Evolutionary conservation across 2,113 vertebrate species (phyloP), one percentile per base, ranked within the genome.

Genomic region (Tupaia tana): DNA sequence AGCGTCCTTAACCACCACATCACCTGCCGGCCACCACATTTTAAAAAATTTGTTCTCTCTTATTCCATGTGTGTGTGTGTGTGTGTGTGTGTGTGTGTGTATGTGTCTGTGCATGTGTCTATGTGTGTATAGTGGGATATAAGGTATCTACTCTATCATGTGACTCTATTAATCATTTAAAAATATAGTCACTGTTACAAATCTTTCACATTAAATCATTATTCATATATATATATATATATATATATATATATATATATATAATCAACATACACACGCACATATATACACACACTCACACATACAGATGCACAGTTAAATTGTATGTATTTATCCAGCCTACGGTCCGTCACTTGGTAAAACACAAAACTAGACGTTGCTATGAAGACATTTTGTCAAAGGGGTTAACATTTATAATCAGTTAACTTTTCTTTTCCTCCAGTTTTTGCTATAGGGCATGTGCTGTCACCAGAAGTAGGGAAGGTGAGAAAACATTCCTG

Each of bases 1-100:
- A 43, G 43, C 43, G 6, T 4, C 43, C 43, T 43, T 43, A 43
- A 43, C 43, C 43, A 43, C 43, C 43, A 43, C 43, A 43, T 43
- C 43, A 43, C 43, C 43, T 43, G 43, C 43, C 43, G 43, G 43
- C 43, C 43, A 43, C 43, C 43, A 43, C 43, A 43, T 43, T 43
- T 43, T 66, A 3, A 16, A 81, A 88, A 34, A 74, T 52, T 81
- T 24, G 3, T 3, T 89, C 29, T 67, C 12, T 59, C 20, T 54
- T 29, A 9, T 29, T 71, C 11, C 14, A 6, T n/a, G 16, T 88
- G 25, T n/a, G 18, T 52, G 7, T 15, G 11, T n/a, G 3, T 88
- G 10, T 74, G 10, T 63, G 19, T 29, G 3, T 12, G 0, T 12
- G 6, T 3, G 15, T 2, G 19, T 25, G 9, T 13, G 19, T 25